Percentiles rank a stretch among this genome's conserved stretches.
phyloP scores from a whole-genome alignment of 37 sponge, comb jelly and placozoan genomes.

The Chondrilla cf. caribensis region DNA sequence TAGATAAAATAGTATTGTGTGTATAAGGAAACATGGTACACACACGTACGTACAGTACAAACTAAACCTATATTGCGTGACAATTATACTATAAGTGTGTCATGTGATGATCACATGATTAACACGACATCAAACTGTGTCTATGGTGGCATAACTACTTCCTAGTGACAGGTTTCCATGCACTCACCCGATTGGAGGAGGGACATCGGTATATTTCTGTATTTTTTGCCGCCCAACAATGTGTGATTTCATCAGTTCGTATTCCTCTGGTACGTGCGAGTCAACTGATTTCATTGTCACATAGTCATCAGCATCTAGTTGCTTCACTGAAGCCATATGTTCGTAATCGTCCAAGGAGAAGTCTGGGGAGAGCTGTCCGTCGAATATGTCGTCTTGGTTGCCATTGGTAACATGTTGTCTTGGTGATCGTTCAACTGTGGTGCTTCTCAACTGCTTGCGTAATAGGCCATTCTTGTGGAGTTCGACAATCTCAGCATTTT shows the following conservation, averaged over 20 bases:
- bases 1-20: background rate
- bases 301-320: background rate
- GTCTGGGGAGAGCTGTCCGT: no score
- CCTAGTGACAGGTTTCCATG: no score
- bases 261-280: background rate
- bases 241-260: background rate
- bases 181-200: background rate
- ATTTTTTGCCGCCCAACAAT: constrained; percentile 1
- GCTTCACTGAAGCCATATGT: background rate
- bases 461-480: constrained; percentile 9
- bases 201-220: background rate
- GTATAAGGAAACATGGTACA: no score
- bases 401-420: background rate
- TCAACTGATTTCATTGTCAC: background rate
- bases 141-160: no score
- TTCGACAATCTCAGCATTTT: constrained; percentile 14
- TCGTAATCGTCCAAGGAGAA: constrained; percentile 5
- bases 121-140: no score
- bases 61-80: background rate
- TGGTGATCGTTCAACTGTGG: background rate
- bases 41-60: background rate
- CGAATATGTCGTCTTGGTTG: background rate
- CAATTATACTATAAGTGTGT: no score
- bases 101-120: no score
- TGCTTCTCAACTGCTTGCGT: background rate